Conservation (phyloP, 2,113 vertebrate genomes). For the Rafetus swinhoei region DNA sequence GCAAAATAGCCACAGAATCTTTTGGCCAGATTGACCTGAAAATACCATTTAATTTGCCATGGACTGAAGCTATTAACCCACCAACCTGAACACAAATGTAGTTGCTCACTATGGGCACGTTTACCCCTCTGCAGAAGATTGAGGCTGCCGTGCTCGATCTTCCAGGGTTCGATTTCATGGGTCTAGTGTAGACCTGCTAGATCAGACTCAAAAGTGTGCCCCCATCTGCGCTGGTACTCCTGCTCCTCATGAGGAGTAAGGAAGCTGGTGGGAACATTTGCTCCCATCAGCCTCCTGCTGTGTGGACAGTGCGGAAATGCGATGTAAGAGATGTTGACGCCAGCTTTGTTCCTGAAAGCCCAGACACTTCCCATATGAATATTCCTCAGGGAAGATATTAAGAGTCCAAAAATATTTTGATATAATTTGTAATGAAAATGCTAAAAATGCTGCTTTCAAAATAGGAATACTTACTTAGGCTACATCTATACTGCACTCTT, state of each 20-base stretch:
- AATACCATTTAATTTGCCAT: background rate
- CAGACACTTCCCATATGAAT: background rate
- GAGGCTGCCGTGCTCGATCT: no score
- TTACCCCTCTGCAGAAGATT: no score
- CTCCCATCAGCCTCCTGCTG: no score
- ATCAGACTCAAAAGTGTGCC: no score
- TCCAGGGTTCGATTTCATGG: no score
- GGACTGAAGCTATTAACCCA: background rate
- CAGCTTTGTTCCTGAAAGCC: background rate
- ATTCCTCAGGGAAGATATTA: background rate
- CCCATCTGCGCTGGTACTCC: no score
- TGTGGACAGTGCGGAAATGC: no score
- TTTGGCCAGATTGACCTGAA: background rate
- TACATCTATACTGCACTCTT: no score
- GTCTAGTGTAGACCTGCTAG: no score
- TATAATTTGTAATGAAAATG: conserved; percentile 4
- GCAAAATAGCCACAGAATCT: background rate
- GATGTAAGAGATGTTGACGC: no score
- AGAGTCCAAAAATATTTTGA: background rate
- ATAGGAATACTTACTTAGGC: background rate
- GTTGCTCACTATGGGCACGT: background rate
- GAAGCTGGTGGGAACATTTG: no score
- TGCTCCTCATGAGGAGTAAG: no score
- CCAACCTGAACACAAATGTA: background rate
- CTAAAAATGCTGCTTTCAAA: background rate